Evolutionary conservation across 2,888 invertebrate genomes (phyloP), one percentile per base, ranked within the genome.

Genomic region (Lamproptera curius): DNA sequence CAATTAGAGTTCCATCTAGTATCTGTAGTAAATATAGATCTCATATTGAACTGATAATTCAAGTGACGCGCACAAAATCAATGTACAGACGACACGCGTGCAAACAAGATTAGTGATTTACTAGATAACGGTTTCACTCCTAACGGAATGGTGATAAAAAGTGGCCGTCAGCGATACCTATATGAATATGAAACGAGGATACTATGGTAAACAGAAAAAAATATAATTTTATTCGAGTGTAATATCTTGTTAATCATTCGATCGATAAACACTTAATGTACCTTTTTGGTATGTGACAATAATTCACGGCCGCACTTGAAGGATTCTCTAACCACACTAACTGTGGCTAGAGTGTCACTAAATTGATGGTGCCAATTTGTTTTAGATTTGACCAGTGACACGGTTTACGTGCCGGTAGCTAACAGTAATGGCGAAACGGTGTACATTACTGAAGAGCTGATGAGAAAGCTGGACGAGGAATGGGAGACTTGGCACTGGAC

Each of bases 401-500:
- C 49, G 15, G 46, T 55, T 28, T 70, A 57, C 46, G 57, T 54
- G 46, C 62, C 51, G 23, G 70, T 62, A 33, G 15, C 58, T 8
- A 65, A 65, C 51, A 64, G 65, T 53, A 65, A 78, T 72, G 86
- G 84, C 26, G 66, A 70, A 39, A 57, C 65, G 0, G 63, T 81
- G 34, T 70, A 61, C 41, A 73, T 85, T 59, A 65, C 67, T 0
- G 70, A 71, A 16, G 66, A 73, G 5, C 56, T 87, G 20, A 63
- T 75, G 59, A 65, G 42, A 42, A 80, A 67, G 52, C 43, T 87
- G 16, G 61, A 62, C 1, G 67, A 69, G 5, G 84, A 88, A 51
- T 54, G 61, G 15, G 64, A 58, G 5, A 67, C 59, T 1, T 87
- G 86, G 86, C 88, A 87, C 53, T 81, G 80, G 79, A 74, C 65